Evolutionary conservation across 2,113 vertebrate genomes (phyloP).

Genomic region (Picathartes gymnocephalus): DNA sequence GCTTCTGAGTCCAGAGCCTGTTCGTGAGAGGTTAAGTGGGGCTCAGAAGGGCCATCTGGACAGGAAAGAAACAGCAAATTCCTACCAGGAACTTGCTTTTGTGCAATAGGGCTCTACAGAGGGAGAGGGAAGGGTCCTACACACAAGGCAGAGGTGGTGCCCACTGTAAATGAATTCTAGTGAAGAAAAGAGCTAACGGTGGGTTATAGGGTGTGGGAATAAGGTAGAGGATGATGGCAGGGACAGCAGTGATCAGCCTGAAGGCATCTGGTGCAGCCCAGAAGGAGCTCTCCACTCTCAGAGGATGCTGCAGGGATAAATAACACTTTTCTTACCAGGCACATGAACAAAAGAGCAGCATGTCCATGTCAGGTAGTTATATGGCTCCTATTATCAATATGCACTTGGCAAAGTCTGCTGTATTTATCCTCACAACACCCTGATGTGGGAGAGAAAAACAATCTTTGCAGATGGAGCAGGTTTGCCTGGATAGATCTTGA

Average conservation of each 20-base stretch:
- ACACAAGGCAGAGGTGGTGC: fast-evolving
- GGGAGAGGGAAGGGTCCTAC: not conserved
- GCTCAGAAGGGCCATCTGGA: constrained; percentile 16
- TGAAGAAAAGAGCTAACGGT: not conserved
- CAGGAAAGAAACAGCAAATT: not conserved
- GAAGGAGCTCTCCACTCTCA: not conserved
- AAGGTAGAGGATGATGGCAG: not conserved
- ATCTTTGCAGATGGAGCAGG: not conserved
- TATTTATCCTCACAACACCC: not conserved
- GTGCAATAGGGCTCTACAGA: not conserved
- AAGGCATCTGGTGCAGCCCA: not conserved
- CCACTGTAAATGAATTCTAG: not conserved
- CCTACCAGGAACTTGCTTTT: not conserved
- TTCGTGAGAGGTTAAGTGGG: not conserved
- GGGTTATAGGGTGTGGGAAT: not conserved
- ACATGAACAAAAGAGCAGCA: not conserved
- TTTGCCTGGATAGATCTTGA: not conserved
- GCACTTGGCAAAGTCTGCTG: not conserved
- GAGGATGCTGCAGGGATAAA: not conserved
- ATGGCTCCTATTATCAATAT: not conserved
- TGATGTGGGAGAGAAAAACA: not conserved
- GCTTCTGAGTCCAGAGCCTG: not conserved
- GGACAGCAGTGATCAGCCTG: not conserved
- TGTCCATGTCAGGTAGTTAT: not conserved
- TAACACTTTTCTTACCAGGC: not conserved